A percentile compares a stretch with the other conserved stretches of the same genome.
Conservation (phyloP, 1,140 invertebrate genomes). For the Kradibia gibbosae region DNA sequence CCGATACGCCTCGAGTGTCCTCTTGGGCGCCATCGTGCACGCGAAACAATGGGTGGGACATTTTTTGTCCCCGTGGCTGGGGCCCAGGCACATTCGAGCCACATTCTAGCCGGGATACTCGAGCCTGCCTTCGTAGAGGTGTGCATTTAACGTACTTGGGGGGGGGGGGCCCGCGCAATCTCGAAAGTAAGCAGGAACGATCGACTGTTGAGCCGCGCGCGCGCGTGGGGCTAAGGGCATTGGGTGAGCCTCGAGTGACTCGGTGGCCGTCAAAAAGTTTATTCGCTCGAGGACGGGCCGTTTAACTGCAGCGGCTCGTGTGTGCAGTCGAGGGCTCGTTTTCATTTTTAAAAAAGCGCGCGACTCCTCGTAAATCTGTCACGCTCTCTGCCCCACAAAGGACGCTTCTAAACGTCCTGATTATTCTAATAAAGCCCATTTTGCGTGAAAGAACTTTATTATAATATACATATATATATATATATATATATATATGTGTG, state of each 20-base stretch:
- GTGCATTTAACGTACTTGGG: constrained; percentile 19
- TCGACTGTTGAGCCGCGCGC: constrained; percentile 39
- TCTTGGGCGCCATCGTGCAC: background rate
- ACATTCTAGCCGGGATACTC: no score
- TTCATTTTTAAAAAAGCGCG: constrained; percentile 19
- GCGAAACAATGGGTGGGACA: background rate
- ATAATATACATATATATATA: no score
- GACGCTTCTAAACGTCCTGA: background rate
- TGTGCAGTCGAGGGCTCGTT: constrained; percentile 5
- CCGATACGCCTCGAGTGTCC: background rate
- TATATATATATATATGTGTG: no score
- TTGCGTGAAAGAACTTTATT: background rate
- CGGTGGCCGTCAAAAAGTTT: constrained; percentile 6
- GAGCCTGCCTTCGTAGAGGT: no score
- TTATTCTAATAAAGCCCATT: constrained; percentile 1
- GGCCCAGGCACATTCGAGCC: background rate
- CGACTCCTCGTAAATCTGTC: constrained; percentile 13
- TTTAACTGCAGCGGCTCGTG: background rate
- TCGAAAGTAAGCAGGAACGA: constrained; percentile 28
- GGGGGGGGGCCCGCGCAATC: no score
- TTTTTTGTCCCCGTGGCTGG: background rate
- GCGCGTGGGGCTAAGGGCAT: background rate
- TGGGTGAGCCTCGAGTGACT: constrained; percentile 22
- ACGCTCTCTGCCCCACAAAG: background rate
- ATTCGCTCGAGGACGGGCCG: background rate